Percentiles rank a stretch among this genome's conserved stretches.
Conservation (phyloP, 2,888 invertebrate genomes). For the Lasioglossum morio region DNA sequence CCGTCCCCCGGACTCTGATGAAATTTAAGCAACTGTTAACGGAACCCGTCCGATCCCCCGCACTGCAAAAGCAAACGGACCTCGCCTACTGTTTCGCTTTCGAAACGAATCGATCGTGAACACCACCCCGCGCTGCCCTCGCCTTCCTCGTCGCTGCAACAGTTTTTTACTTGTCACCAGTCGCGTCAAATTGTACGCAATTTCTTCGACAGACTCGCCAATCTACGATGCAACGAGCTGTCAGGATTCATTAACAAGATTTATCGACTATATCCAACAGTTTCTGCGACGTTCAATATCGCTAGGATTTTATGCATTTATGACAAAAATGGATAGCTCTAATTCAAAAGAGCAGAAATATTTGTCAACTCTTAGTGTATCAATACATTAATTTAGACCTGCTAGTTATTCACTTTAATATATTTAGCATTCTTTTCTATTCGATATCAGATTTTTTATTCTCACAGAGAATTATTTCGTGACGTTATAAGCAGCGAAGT, state of each 20-base stretch:
- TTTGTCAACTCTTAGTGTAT: not conserved
- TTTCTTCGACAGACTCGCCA: constrained; percentile 1
- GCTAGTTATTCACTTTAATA: no score
- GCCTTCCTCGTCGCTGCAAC: not conserved
- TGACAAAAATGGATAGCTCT: not conserved
- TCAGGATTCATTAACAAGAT: not conserved
- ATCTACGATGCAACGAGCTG: not conserved
- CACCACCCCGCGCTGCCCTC: not conserved
- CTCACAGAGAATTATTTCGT: no score
- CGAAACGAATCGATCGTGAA: not conserved
- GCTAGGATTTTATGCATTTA: not conserved
- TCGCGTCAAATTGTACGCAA: not conserved
- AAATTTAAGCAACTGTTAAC: constrained; percentile 30
- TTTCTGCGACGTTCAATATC: not conserved
- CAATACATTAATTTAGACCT: no score
- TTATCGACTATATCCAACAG: not conserved
- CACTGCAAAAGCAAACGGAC: not conserved
- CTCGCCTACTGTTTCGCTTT: not conserved
- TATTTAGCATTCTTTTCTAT: no score
- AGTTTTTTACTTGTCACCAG: not conserved
- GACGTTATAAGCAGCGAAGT: not conserved
- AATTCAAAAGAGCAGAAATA: not conserved
- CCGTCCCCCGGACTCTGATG: not conserved
- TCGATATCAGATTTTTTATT: no score
- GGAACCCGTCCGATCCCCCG: not conserved